Evolutionary conservation across 2,797 vertebrate genomes (phyloP).

Genomic region (Microtus californicus): DNA sequence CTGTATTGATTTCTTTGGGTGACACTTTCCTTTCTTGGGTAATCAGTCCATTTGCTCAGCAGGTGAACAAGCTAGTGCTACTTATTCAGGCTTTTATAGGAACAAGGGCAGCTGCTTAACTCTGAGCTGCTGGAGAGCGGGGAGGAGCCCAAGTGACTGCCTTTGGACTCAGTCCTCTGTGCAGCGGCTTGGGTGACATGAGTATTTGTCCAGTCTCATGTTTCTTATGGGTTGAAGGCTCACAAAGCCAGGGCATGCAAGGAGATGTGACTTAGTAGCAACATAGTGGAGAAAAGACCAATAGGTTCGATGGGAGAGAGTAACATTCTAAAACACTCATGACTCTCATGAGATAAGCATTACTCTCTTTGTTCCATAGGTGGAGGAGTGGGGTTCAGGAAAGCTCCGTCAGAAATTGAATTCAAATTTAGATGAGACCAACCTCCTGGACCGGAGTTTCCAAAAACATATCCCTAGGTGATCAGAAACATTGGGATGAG

Average conservation of each 20-base stretch:
- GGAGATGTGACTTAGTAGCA: slow-evolving; percentile 11
- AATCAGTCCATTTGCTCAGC: slow-evolving; percentile 86
- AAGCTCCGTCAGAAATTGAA: not conserved
- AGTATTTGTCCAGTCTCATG: slow-evolving; percentile 26
- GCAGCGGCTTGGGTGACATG: not conserved
- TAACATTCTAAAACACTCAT: not conserved
- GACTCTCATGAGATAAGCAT: not conserved
- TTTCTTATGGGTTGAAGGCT: slow-evolving; percentile 50
- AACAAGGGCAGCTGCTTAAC: slow-evolving; percentile 82
- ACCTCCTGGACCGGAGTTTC: not conserved
- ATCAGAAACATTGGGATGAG: not conserved
- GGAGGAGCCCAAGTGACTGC: not conserved
- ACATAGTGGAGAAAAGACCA: not conserved
- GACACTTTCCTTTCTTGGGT: slow-evolving; percentile 86
- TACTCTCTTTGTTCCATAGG: slow-evolving; percentile 5
- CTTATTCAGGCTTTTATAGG: slow-evolving; percentile 71
- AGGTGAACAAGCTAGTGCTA: slow-evolving; percentile 60
- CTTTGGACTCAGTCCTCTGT: slow-evolving; percentile 30
- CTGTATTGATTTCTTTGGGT: slow-evolving; percentile 86
- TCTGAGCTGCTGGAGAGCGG: slow-evolving; percentile 66
- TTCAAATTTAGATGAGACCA: not conserved
- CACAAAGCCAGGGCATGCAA: not conserved
- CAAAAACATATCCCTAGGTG: not conserved
- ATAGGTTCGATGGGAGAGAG: slow-evolving; percentile 11
- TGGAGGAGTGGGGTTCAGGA: not conserved